These are phyloP conservation scores for Tineola bisselliella DNA, from an alignment of 2,888 invertebrate species.

Conservation along the genomic window DNA sequence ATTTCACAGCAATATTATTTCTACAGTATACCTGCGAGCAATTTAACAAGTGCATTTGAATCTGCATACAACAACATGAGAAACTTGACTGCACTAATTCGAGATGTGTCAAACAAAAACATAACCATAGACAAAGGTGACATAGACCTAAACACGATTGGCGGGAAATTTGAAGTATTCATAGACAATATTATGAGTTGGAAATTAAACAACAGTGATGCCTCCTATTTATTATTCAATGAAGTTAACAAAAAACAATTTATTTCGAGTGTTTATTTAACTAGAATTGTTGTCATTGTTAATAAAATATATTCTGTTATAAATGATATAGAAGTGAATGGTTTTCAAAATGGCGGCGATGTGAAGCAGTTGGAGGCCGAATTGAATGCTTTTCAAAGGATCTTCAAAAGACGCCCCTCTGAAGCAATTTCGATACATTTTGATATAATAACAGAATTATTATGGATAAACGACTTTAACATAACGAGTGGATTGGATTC, in stretches of 20 bases:
- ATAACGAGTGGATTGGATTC: slow-evolving; percentile 31
- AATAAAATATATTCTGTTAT: slow-evolving; percentile 36
- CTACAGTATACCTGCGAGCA: slow-evolving; percentile 34
- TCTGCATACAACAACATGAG: slow-evolving; percentile 34
- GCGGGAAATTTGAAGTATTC: slow-evolving; percentile 32
- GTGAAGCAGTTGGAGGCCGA: slow-evolving; percentile 28
- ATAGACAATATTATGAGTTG: slow-evolving; percentile 37
- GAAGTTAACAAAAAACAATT: slow-evolving; percentile 43
- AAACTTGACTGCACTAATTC: slow-evolving; percentile 28
- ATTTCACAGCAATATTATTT: slow-evolving; percentile 53
- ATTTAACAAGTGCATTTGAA: slow-evolving; percentile 40
- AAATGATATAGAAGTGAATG: slow-evolving; percentile 20
- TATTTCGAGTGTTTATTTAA: slow-evolving; percentile 35
- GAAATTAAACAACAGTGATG: slow-evolving; percentile 32
- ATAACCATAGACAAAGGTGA: slow-evolving; percentile 26
- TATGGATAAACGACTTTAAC: slow-evolving; percentile 30
- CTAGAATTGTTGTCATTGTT: slow-evolving; percentile 37
- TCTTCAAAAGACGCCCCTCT: slow-evolving; percentile 39
- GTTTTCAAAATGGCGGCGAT: slow-evolving; percentile 26
- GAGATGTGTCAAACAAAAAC: slow-evolving; percentile 31
- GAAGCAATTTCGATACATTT: slow-evolving; percentile 44
- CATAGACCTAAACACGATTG: slow-evolving; percentile 28
- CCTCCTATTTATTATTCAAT: slow-evolving; percentile 34
- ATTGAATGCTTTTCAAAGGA: slow-evolving; percentile 30
- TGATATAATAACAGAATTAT: slow-evolving; percentile 41